Evolutionary conservation across 2,113 vertebrate genomes (phyloP), one percentile per base, ranked within the genome.

Genomic region (Bothrops jararaca): DNA sequence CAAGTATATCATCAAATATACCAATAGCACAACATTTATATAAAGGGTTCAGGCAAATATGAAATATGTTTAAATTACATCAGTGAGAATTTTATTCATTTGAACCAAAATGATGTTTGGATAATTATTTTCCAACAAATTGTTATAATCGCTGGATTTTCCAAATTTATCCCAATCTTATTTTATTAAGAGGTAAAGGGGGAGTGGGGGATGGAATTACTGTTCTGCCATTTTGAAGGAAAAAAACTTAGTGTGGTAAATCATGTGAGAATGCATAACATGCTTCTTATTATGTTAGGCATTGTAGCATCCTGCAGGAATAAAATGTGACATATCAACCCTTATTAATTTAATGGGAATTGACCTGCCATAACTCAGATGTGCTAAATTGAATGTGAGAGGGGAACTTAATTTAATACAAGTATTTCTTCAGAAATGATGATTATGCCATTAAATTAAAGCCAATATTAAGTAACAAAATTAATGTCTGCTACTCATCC

Each of bases 311-410:
- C 54, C n/a, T 52, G 48, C 86, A 54, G n/a, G 45, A 57, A 69
- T 93, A 39, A 39, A 50, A 91, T 86, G 45, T 56, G 89, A 86
- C 92, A 60, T 10, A 50, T 13, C 20, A n/a, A 29, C 50, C 48
- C 29, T 22, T 53, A 85, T 74, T 34, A 52, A 52, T 86, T 86
- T 93, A 90, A 92, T 57, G 10, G 9, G 90, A 74, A 90, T 57
- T 88, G 89, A 91, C 85, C 85, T 86, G 39, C 64, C 48, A 56
- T 90, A 89, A 90, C 56, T 60, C 54, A 56, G 60, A 88, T 48
- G 89, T 3, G 10, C 23, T 86, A 86, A 39, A 91, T n/a, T 50
- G 74, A 29, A 54, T 42, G 34, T 48, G 22, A 88, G 85, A 85
- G 45, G 50, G 45, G 42, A 56, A 23, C 64, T 92, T 90, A 12